A percentile compares a stretch with the other conserved stretches of the same genome.
Evolutionary conservation across 2,113 vertebrate species (phyloP).

Genomic region (Cebidichthys violaceus): DNA sequence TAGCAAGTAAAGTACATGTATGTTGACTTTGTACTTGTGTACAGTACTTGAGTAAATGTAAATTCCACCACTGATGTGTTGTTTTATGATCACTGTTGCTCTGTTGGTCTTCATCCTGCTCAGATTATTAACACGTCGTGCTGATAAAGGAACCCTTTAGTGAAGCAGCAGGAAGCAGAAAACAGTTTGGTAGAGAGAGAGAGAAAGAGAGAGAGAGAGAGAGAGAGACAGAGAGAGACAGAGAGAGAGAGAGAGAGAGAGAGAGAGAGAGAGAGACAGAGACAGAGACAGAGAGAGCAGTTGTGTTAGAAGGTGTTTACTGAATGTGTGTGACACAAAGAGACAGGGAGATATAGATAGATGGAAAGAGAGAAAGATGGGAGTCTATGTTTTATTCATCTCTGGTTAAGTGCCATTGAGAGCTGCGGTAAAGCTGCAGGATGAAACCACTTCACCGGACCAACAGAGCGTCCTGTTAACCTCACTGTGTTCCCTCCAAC

Average conservation of each 20-base stretch:
- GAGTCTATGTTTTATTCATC: constrained; percentile 76
- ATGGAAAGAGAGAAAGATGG: constrained; percentile 17
- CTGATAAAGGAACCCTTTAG: background rate
- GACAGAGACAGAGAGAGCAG: background rate
- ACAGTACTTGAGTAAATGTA: background rate
- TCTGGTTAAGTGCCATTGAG: constrained; percentile 51
- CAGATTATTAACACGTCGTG: background rate
- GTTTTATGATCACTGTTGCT: background rate
- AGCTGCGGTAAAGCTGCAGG: constrained; percentile 24
- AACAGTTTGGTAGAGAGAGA: too few relatives aligned
- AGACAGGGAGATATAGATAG: constrained; percentile 23
- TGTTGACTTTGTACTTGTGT: background rate
- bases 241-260: too few relatives aligned
- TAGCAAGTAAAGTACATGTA: background rate
- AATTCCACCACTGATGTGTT: background rate
- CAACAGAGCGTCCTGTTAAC: background rate
- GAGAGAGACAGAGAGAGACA: too few relatives aligned
- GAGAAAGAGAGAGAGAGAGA: too few relatives aligned
- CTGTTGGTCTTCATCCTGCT: background rate
- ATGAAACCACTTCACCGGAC: constrained; percentile 7
- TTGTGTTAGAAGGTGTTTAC: background rate
- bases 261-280: too few relatives aligned
- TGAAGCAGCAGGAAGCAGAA: too few relatives aligned
- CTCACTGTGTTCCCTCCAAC: background rate
- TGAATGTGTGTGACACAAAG: constrained; percentile 19